Conservation (phyloP, 35 echinoderm and acorn worm genomes). For the Ptychodera flava region DNA sequence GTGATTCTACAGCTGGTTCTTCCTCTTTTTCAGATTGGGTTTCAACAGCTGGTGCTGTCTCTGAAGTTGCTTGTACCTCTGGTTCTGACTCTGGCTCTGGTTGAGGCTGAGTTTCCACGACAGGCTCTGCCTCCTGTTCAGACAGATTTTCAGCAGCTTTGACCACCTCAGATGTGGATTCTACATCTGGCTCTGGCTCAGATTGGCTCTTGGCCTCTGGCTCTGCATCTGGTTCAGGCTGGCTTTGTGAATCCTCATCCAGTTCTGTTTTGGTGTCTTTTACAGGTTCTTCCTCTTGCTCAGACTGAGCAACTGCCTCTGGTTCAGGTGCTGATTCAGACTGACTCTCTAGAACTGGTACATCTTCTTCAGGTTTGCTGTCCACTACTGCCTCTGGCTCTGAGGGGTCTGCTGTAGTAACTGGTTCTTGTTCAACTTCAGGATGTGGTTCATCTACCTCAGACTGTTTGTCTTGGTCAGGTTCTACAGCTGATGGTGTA, state of each 20-base stretch:
- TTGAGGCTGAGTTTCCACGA: not conserved
- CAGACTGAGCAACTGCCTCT: too few species aligned
- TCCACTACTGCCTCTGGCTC: too few species aligned
- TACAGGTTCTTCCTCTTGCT: too few species aligned
- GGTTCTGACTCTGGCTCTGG: not conserved
- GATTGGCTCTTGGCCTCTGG: not conserved
- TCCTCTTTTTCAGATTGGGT: not conserved
- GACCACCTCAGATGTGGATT: not conserved
- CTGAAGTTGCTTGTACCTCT: too few species aligned
- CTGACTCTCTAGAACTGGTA: not conserved
- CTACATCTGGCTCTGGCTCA: not conserved
- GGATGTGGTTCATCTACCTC: too few species aligned
- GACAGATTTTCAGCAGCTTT: too few species aligned
- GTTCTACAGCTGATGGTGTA: too few species aligned
- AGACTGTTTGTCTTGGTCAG: too few species aligned
- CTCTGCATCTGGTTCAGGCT: not conserved
- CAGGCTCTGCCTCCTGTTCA: not conserved
- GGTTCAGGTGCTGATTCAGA: not conserved
- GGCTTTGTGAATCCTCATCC: not conserved
- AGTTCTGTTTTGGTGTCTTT: too few species aligned
- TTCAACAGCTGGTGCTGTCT: not conserved
- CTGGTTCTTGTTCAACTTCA: too few species aligned
- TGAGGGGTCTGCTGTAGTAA: too few species aligned
- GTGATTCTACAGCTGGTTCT: not conserved
- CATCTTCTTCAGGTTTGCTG: too few species aligned